A percentile compares a stretch with the other conserved stretches of the same genome.
phyloP scores from a whole-genome alignment of 2,113 vertebrate species.

The Paratilapia polleni region DNA sequence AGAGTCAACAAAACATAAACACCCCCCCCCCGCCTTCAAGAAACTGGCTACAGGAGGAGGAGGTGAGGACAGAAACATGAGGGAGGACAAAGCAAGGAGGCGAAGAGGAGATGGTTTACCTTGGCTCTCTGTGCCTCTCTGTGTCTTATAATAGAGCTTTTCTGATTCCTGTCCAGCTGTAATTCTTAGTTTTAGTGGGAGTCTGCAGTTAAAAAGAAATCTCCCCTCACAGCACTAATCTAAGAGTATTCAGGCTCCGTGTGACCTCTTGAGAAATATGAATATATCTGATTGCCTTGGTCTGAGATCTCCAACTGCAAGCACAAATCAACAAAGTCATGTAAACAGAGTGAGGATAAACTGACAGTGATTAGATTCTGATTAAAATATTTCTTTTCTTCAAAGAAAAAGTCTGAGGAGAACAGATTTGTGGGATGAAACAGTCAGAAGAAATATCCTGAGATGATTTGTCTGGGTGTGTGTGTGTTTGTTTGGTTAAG shows the following conservation, averaged over 20 bases:
- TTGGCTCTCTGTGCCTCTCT: constrained; percentile 23
- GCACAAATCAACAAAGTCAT: neutral
- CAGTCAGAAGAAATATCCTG: neutral
- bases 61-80: constrained; percentile 16
- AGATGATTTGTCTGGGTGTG: neutral
- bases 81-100: neutral
- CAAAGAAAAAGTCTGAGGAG: neutral
- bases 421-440: neutral
- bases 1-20: neutral
- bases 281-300: neutral
- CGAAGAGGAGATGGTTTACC: constrained; percentile 25
- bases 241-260: neutral
- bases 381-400: neutral
- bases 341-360: neutral
- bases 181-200: constrained; percentile 11
- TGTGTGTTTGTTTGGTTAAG: neutral
- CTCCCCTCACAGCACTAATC: neutral
- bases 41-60: neutral
- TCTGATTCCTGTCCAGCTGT: constrained; percentile 20
- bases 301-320: constrained; percentile 15
- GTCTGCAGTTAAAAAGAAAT: constrained; percentile 16
- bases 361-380: neutral
- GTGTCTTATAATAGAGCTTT: constrained; percentile 4
- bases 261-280: neutral
- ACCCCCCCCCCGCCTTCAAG: neutral